Conservation (phyloP, 2,113 vertebrate species). For the Anguilla japonica region DNA sequence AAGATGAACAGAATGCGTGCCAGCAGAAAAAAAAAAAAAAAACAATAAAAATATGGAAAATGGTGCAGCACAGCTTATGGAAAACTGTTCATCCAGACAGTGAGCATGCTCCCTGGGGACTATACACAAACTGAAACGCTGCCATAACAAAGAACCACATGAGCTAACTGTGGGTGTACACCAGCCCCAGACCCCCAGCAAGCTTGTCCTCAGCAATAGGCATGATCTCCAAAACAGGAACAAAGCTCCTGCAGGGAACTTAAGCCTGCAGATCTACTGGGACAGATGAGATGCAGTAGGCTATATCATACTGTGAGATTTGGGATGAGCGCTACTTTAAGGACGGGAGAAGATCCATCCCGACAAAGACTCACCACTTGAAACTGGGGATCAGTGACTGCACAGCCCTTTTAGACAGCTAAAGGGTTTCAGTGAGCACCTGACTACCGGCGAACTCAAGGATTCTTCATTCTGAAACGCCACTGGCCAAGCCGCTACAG, state of each 20-base stretch:
- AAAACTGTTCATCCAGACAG: background rate
- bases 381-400: background rate
- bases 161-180: background rate
- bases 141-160: background rate
- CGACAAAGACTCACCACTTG: background rate
- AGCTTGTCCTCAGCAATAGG: background rate
- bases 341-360: background rate
- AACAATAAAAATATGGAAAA: background rate
- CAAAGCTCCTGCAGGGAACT: background rate
- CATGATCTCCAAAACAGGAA: background rate
- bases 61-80: background rate
- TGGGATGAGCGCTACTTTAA: no score
- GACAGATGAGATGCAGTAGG: no score
- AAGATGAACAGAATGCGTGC: background rate
- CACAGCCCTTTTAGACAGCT: background rate
- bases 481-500: background rate
- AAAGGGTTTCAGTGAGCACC: background rate
- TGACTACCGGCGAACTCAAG: background rate
- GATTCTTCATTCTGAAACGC: background rate
- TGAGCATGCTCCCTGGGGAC: background rate
- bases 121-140: background rate
- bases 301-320: no score
- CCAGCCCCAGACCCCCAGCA: background rate
- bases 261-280: no score
- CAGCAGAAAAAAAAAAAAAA: no score